phyloP scores from a whole-genome alignment of 2,797 vertebrate species.

The Psittacula echo region DNA sequence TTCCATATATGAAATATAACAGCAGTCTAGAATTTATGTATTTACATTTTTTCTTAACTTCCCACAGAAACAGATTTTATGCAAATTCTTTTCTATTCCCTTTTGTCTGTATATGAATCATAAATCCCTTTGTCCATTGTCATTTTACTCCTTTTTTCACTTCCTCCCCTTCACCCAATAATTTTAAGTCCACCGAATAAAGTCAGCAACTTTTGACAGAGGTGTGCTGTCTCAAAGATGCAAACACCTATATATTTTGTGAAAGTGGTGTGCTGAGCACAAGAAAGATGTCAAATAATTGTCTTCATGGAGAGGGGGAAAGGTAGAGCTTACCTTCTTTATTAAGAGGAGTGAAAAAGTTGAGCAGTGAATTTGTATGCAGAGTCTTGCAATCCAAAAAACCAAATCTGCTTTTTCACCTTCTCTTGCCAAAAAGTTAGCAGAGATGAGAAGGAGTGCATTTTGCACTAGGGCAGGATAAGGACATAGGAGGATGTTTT shows the following conservation, averaged over 20 bases:
- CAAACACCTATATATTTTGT: neutral
- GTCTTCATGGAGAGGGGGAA: neutral
- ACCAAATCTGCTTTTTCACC: neutral
- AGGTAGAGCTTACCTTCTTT: no score
- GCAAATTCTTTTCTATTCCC: neutral
- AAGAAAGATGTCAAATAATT: neutral
- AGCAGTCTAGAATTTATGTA: neutral
- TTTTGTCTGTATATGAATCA: neutral
- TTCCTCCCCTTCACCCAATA: neutral
- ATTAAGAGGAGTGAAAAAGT: neutral
- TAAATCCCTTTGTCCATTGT: neutral
- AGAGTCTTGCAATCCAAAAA: neutral
- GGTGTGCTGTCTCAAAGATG: neutral
- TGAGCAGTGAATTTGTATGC: neutral
- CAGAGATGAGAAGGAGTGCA: neutral
- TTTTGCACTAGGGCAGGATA: neutral
- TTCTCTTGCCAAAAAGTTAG: neutral
- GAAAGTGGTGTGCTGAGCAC: neutral
- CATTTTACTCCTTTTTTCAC: neutral
- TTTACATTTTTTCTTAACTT: neutral
- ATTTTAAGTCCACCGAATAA: neutral
- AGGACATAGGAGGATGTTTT: neutral
- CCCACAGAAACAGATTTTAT: neutral
- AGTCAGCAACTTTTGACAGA: neutral
- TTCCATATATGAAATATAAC: neutral